Conservation (phyloP, 2,797 vertebrate species). For the Orestias chungarensis region DNA sequence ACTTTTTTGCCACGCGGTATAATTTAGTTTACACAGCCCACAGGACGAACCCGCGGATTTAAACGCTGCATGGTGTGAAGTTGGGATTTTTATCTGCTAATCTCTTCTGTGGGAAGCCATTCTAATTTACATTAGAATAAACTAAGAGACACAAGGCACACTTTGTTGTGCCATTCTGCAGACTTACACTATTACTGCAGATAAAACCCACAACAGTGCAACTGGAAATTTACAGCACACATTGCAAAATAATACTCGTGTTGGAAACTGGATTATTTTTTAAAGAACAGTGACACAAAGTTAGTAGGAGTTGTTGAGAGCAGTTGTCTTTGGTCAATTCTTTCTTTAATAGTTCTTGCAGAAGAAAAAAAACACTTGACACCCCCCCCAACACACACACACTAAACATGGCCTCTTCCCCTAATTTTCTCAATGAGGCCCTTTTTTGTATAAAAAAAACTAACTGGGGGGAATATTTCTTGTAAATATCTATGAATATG, state of each 20-base stretch:
- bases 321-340: background rate
- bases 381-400: no score
- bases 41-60: conserved; percentile 29
- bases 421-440: no score
- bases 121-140: background rate
- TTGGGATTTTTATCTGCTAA: background rate
- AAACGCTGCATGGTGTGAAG: background rate
- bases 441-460: no score
- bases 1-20: conserved; percentile 81
- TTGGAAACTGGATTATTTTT: no score
- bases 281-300: no score
- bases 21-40: conserved; percentile 43
- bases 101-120: background rate
- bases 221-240: background rate
- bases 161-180: background rate
- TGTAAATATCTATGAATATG: no score
- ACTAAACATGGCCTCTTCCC: no score
- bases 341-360: background rate
- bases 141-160: background rate
- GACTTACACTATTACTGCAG: background rate
- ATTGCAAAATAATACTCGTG: background rate
- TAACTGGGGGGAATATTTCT: no score
- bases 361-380: no score
- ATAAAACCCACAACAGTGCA: background rate
- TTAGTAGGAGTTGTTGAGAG: no score